These are phyloP conservation scores for Xestia xanthographa DNA, from an alignment of 2,888 invertebrate species.

Conservation along the genomic window DNA sequence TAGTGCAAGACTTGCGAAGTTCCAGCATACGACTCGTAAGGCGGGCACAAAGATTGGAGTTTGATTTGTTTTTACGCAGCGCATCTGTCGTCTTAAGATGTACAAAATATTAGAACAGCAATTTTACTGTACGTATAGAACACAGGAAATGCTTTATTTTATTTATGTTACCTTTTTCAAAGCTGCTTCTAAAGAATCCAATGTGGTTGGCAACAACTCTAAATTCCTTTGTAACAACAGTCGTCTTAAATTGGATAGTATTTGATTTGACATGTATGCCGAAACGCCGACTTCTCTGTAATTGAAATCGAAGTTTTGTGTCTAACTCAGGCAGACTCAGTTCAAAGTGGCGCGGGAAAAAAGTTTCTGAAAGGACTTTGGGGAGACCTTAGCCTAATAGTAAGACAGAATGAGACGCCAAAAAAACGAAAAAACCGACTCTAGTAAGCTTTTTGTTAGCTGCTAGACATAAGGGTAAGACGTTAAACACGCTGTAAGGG, in stretches of 20 bases:
- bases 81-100: constrained; percentile 92
- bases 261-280: constrained; percentile 81
- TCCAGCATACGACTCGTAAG: constrained; percentile 82
- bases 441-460: not conserved
- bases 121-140: not conserved
- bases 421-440: not conserved
- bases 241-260: constrained; percentile 85
- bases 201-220: constrained; percentile 93
- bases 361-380: not conserved
- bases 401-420: not conserved
- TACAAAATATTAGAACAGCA: not conserved
- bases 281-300: constrained; percentile 84
- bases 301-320: constrained; percentile 26
- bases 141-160: not conserved
- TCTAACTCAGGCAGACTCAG: not conserved
- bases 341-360: not conserved
- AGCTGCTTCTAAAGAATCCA: constrained; percentile 93
- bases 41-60: constrained; percentile 84
- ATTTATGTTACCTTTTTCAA: constrained; percentile 89
- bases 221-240: constrained; percentile 94
- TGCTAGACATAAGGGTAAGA: not conserved
- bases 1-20: constrained; percentile 82
- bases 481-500: not conserved
- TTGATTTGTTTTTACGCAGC: constrained; percentile 91
- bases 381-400: not conserved